A percentile compares a stretch with the other conserved stretches of the same genome.
Conservation (phyloP, 2,113 vertebrate genomes). For the Rutilus rutilus region DNA sequence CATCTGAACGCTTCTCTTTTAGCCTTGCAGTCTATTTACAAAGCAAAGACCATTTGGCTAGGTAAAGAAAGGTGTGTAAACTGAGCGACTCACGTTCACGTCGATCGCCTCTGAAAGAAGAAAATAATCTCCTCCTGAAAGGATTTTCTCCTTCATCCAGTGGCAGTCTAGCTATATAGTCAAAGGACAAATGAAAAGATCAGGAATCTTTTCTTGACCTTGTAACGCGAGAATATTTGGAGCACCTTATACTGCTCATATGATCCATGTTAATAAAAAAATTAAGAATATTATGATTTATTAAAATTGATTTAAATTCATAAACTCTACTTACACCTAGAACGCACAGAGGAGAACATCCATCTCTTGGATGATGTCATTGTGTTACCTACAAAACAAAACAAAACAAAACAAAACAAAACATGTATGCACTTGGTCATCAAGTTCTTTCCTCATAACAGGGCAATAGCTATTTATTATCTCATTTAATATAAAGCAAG, state of each 20-base stretch:
- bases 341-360: constrained; percentile 69
- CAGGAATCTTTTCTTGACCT: background rate
- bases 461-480: background rate
- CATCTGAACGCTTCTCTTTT: background rate
- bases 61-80: constrained; percentile 18
- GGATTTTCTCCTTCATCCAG: constrained; percentile 16
- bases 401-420: background rate
- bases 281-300: background rate
- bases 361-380: constrained; percentile 57
- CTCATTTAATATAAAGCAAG: background rate
- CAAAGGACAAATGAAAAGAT: background rate
- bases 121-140: constrained; percentile 47
- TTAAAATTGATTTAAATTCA: background rate
- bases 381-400: constrained; percentile 7
- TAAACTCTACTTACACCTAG: constrained; percentile 67
- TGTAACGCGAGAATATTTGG: background rate
- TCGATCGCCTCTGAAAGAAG: constrained; percentile 40
- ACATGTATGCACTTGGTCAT: background rate
- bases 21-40: background rate
- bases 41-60: background rate
- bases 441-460: background rate
- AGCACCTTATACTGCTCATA: background rate
- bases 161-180: constrained; percentile 16
- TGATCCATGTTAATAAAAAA: background rate
- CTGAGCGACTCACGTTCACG: constrained; percentile 36